A percentile compares a stretch with the other conserved stretches of the same genome.
These are phyloP conservation scores for Drosophila picticornis DNA, from an alignment of 2,888 invertebrate species.

Conservation along the genomic window DNA sequence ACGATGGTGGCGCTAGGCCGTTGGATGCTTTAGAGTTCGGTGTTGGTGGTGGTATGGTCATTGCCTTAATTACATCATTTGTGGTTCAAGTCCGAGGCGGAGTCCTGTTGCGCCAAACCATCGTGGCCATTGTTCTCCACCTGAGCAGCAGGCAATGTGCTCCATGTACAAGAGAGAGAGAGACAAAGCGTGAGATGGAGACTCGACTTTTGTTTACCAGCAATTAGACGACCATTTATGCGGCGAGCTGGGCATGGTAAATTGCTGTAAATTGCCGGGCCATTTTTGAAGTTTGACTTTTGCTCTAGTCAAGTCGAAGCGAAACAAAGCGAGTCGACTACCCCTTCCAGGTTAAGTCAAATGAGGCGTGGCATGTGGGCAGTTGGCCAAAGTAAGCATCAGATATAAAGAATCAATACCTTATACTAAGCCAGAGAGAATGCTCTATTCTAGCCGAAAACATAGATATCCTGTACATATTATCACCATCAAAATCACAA, in stretches of 20 bases:
- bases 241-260: conserved; percentile 67
- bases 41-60: conserved; percentile 27
- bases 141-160: conserved; percentile 7
- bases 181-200: background rate
- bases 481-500: background rate
- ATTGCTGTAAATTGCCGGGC: conserved; percentile 71
- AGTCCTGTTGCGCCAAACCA: conserved; percentile 67
- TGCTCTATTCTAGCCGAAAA: background rate
- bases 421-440: background rate
- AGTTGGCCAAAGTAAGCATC: conserved; percentile 38
- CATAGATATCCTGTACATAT: background rate
- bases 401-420: conserved; percentile 11
- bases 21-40: conserved; percentile 2
- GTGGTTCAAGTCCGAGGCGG: conserved; percentile 50
- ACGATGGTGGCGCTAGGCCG: background rate
- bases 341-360: background rate
- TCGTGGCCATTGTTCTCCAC: conserved; percentile 33
- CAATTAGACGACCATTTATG: conserved; percentile 69
- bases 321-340: background rate
- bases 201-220: conserved; percentile 75
- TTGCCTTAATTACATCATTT: conserved; percentile 78
- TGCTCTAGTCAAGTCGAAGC: conserved; percentile 16
- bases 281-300: conserved; percentile 67
- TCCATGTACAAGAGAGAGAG: background rate
- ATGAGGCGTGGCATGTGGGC: conserved; percentile 47